Base-by-base conservation (phyloP, 2,113 vertebrate genomes). In the Xenopus borealis region DNA sequence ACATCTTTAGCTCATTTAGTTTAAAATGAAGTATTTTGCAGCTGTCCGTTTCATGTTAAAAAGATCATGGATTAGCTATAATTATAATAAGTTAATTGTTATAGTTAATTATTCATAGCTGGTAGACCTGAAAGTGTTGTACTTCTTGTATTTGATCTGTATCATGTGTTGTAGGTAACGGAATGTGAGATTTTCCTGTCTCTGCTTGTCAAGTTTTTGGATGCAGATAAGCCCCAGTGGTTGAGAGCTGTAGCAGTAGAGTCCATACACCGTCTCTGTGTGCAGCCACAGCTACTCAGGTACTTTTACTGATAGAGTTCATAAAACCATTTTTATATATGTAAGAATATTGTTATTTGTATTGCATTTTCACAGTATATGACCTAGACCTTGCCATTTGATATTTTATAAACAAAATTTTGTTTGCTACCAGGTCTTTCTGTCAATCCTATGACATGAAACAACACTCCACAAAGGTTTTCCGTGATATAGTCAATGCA, bases 381-480 rank as follows among this genome's bases (percentile, higher is more conserved):
- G 23, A n/a, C n/a, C n/a, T 27, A 27, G 23, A 27, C 23, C 23
- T 6, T 40, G 7, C 33, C 33, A 40, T 40, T 40, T 7, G 33
- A 40, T 40, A 40, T 9, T 4, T 40, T 50, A 11, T 27, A 11
- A 50, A 10, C 1, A 13, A 3, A 50, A 13, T 50, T 50, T 10
- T 13, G 11, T 4, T 55, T 55, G 3, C 3, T 4, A 13, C 10
- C 81, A 99, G 97, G 72, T 99, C 95, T 0, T 99, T 99, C 85
- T 99, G 97, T 81, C 97, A 99, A 78, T 99, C 95, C 0, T 99
- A 99, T 62, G 97, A 99, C 83, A 99, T 99, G 97, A 99, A 99
- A 82, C 96, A 92, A 71, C 97, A 99, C 89, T 99, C 97, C 80
- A 99, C 97, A 69, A 99, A 99, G 88, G 96, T 99, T 75, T 99